Percentiles rank a stretch among this genome's conserved stretches.
Evolutionary conservation across 2,113 vertebrate species (phyloP).

Genomic region (Dicaeum eximium): DNA sequence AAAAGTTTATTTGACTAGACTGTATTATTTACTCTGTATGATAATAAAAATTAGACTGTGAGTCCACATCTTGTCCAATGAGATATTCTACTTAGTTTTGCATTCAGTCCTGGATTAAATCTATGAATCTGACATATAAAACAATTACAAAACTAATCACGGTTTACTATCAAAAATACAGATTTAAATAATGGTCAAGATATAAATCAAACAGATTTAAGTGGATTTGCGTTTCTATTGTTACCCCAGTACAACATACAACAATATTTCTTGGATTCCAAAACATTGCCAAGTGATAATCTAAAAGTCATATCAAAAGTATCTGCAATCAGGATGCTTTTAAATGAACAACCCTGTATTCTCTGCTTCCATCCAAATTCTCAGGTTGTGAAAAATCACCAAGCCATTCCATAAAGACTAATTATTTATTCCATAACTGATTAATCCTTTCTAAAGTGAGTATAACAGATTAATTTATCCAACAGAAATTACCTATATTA

Average conservation of each 20-base stretch:
- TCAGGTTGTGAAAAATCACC: not conserved
- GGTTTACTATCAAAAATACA: not conserved
- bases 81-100: not conserved
- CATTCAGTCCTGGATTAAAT: not conserved
- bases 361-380: not conserved
- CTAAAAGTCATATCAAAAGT: not conserved
- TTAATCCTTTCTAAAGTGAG: not conserved
- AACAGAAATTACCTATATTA: not conserved
- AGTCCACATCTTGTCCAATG: not conserved
- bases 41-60: not conserved
- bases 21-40: not conserved
- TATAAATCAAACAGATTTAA: not conserved
- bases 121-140: not conserved
- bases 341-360: not conserved
- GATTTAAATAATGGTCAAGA: not conserved
- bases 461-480: not conserved
- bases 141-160: not conserved
- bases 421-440: not conserved
- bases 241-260: not conserved
- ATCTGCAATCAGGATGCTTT: not conserved
- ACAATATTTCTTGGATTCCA: not conserved
- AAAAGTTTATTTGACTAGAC: slow-evolving; percentile 4
- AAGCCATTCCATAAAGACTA: not conserved
- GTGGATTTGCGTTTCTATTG: not conserved
- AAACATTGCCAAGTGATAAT: not conserved